Percentiles rank a stretch among this genome's conserved stretches.
phyloP scores from a whole-genome alignment of 2,888 invertebrate species.

The Galerucella pusilla region DNA sequence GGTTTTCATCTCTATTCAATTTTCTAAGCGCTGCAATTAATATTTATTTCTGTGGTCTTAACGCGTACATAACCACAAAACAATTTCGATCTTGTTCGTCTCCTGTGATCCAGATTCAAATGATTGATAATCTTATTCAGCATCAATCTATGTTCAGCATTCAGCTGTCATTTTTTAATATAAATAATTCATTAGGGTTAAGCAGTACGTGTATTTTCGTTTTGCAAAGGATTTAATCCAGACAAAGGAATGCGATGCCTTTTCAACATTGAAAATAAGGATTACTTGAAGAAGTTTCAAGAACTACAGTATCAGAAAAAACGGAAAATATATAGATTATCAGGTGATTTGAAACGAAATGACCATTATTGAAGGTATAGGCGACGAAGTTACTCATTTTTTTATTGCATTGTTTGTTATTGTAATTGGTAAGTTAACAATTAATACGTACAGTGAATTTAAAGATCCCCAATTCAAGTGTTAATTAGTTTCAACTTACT shows the following conservation, averaged over 20 bases:
- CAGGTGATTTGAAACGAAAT: slow-evolving; percentile 62
- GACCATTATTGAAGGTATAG: slow-evolving; percentile 84
- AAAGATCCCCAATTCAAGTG: not conserved
- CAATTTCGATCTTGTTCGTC: no score
- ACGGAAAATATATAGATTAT: not conserved
- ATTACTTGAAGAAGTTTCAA: not conserved
- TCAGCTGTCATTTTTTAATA: not conserved
- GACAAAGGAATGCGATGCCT: not conserved
- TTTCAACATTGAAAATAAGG: not conserved
- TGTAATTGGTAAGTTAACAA: slow-evolving; percentile 58
- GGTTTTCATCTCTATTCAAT: no score
- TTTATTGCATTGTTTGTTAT: slow-evolving; percentile 72
- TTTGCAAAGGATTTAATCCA: not conserved
- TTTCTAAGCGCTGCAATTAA: no score
- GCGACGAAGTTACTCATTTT: slow-evolving; percentile 84
- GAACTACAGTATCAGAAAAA: not conserved
- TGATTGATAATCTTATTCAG: not conserved
- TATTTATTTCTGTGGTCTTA: no score
- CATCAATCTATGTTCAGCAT: not conserved
- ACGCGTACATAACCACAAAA: no score
- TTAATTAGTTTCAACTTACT: not conserved
- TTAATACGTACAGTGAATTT: not conserved
- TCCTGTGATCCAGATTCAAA: not conserved
- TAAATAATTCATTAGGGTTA: not conserved
- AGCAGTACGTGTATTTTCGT: not conserved